Percentiles rank a stretch among this genome's conserved stretches.
Evolutionary conservation across 2,113 vertebrate genomes (phyloP).

Genomic region (Probosciger aterrimus): DNA sequence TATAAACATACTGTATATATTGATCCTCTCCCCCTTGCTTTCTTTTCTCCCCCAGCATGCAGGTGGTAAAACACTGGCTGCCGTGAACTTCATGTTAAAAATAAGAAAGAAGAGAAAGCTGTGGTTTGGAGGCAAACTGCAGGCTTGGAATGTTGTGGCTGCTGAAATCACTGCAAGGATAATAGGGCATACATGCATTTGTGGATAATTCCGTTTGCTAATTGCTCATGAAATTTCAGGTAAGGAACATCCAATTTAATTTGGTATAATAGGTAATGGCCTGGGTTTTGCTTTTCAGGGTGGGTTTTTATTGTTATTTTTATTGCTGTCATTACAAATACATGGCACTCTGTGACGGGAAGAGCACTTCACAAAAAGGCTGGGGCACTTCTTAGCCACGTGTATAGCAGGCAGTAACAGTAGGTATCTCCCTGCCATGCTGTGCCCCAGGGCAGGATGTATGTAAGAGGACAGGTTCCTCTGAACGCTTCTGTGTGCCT

Average conservation of each 20-base stretch:
- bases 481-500: not conserved
- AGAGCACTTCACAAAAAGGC: not conserved
- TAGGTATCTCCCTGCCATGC: not conserved
- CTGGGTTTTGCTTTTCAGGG: not conserved
- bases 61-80: conserved; percentile 75
- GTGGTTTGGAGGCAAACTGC: conserved; percentile 46
- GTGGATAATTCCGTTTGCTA: not conserved
- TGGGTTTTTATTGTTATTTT: not conserved
- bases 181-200: not conserved
- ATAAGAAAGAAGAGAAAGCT: conserved; percentile 10
- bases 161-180: not conserved
- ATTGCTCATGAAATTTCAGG: not conserved
- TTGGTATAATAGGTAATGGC: not conserved
- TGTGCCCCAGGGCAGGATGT: not conserved
- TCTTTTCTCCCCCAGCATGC: conserved; percentile 42
- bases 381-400: not conserved
- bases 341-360: not conserved
- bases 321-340: not conserved
- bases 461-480: not conserved
- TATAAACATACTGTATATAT: conserved; percentile 71
- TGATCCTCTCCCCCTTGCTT: conserved; percentile 61
- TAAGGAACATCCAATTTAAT: not conserved
- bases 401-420: not conserved
- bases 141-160: not conserved
- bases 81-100: conserved; percentile 54